phyloP scores from a whole-genome alignment of 2,113 vertebrate species.

The Pagrus major region DNA sequence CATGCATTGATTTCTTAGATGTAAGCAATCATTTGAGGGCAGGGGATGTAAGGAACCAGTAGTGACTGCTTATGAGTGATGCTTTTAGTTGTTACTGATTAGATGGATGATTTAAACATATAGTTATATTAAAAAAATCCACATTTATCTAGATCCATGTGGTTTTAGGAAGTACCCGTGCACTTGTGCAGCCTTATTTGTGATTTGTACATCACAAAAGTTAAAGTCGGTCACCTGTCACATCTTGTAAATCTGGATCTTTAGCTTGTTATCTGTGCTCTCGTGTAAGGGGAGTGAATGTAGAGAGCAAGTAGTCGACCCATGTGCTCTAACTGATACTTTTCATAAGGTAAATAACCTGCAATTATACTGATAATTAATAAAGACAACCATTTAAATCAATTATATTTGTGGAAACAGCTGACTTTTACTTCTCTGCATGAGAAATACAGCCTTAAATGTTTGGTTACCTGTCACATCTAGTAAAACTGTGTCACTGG shows the following conservation, averaged over 20 bases:
- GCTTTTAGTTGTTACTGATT: conserved; percentile 23
- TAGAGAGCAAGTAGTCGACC: conserved; percentile 32
- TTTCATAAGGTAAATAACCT: background rate
- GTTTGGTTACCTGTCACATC: conserved; percentile 4
- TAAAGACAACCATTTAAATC: background rate
- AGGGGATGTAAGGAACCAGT: conserved; percentile 28
- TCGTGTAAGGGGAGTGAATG: conserved; percentile 33
- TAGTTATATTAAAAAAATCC: background rate
- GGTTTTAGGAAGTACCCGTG: background rate
- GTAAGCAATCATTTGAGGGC: conserved; percentile 54
- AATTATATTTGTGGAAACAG: background rate
- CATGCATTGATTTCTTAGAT: conserved; percentile 69
- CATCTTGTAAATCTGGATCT: background rate
- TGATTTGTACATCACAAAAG: background rate
- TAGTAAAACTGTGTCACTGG: background rate
- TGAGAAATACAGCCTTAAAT: background rate
- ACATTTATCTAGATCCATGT: background rate
- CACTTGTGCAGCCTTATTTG: background rate
- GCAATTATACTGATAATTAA: background rate
- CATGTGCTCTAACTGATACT: no score
- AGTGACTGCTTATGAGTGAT: conserved; percentile 24
- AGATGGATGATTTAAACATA: background rate
- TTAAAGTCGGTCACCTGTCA: background rate
- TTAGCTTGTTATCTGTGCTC: conserved; percentile 9
- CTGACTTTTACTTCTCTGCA: background rate